phyloP scores from a whole-genome alignment of 2,113 vertebrate genomes.

The Tupaia chinensis region DNA sequence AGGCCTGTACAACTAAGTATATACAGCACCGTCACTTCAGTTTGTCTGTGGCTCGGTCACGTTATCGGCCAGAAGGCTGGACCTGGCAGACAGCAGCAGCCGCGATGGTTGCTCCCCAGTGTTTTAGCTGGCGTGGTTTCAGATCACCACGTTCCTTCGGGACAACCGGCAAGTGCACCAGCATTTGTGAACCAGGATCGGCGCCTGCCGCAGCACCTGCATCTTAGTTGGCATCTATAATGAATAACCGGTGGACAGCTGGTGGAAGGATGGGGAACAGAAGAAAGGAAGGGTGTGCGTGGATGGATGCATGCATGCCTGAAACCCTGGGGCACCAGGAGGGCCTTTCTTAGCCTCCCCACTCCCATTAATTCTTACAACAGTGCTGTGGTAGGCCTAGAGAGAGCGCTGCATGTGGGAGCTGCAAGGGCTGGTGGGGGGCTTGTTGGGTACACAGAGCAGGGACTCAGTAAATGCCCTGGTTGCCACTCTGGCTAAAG shows the following conservation, averaged over 20 bases:
- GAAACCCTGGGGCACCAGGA: rapidly evolving
- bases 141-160: rapidly evolving
- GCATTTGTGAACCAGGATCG: rapidly evolving
- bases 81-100: rapidly evolving
- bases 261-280: neutral
- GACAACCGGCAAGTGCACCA: rapidly evolving
- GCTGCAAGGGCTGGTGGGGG: too few species aligned
- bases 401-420: rapidly evolving
- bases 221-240: neutral
- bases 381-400: rapidly evolving
- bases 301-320: rapidly evolving
- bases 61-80: rapidly evolving
- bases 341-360: rapidly evolving
- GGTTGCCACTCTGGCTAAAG: rapidly evolving
- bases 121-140: rapidly evolving
- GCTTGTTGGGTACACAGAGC: rapidly evolving
- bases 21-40: too few species aligned
- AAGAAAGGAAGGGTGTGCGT: rapidly evolving
- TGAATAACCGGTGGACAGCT: rapidly evolving
- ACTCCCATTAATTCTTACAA: rapidly evolving
- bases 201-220: rapidly evolving
- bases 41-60: too few species aligned
- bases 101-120: rapidly evolving
- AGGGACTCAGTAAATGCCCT: rapidly evolving
- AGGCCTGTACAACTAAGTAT: too few species aligned